Evolutionary conservation across 2,797 vertebrate species (phyloP), one percentile per base, ranked within the genome.

Genomic region (Rhynchonycteris naso): DNA sequence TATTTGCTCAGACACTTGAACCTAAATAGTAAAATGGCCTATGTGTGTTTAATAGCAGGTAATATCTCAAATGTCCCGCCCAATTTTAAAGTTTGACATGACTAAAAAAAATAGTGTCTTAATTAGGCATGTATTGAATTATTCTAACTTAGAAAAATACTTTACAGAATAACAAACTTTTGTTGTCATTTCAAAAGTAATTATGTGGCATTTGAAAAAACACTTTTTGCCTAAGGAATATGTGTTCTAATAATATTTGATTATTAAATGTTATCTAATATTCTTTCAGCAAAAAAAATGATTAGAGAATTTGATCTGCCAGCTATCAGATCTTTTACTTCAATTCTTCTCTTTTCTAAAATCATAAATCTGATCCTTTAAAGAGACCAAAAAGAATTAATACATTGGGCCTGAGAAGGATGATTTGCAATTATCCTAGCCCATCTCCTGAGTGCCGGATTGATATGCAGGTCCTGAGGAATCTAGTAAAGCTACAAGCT

Each of bases 391-490:
- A 93, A 94, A 35, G 69, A 66, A 88, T 94, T 96, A 95, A 93
- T 56, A 72, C 68, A n/a, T 65, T 74, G 43, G 79, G 30, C 28
- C 71, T 92, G 88, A 95, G 92, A 96, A 97, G 82, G 47, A 90
- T 87, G 85, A 92, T 92, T 92, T 95, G 75, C 88, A 96, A 96
- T 97, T 96, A 96, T 89, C 69, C 88, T 52, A 91, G 74, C 22
- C 88, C 85, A 92, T 96, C 95, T 91, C 94, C 92, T 82, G 79
- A 90, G 92, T 56, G 63, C 85, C 71, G 9, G 69, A 80, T n/a
- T 85, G 94, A 91, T 95, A 95, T 68, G 75, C 72, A 94, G 65
- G 96, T 93, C 84, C 94, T 84, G n/a, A 94, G 74, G 43, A 97
- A 88, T 94, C 74, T 74, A 95, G 35, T 82, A 94, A 88, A 50